Percentiles rank a stretch among this genome's conserved stretches.
Evolutionary conservation across 2,888 invertebrate genomes (phyloP).

Genomic region (Hypomecis punctinalis): DNA sequence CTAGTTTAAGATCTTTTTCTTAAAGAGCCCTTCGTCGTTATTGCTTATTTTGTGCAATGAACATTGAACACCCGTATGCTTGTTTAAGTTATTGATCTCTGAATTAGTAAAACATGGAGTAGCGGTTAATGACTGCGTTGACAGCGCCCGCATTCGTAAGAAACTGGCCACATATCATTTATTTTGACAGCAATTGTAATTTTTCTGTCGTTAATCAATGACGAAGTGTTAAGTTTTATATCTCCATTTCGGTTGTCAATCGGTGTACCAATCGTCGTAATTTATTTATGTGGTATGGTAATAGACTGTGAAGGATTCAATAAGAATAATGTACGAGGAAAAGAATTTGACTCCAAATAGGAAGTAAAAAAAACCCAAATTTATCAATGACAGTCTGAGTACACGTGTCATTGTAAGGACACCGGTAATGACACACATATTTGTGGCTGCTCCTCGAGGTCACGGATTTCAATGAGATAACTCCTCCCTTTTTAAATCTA

Average conservation of each 20-base stretch:
- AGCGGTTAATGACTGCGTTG: slow-evolving; percentile 54
- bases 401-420: slow-evolving; percentile 41
- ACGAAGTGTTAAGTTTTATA: slow-evolving; percentile 70
- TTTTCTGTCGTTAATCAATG: slow-evolving; percentile 73
- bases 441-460: slow-evolving; percentile 43
- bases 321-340: slow-evolving; percentile 21
- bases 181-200: slow-evolving; percentile 72
- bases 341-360: slow-evolving; percentile 27
- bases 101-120: slow-evolving; percentile 67
- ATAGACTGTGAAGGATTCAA: slow-evolving; percentile 16
- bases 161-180: slow-evolving; percentile 78
- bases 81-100: slow-evolving; percentile 61
- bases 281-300: slow-evolving; percentile 26
- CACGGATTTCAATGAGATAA: slow-evolving; percentile 62
- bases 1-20: background rate
- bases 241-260: slow-evolving; percentile 59
- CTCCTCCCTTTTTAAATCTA: slow-evolving; percentile 78
- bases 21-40: slow-evolving; percentile 14
- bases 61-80: slow-evolving; percentile 70
- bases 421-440: slow-evolving; percentile 49
- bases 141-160: slow-evolving; percentile 75
- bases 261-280: slow-evolving; percentile 27
- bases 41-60: slow-evolving; percentile 50
- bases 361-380: slow-evolving; percentile 28
- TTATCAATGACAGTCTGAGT: slow-evolving; percentile 41